These are phyloP conservation scores for Drosophila novamexicana DNA, from an alignment of 1,140 invertebrate genomes.

Conservation along the genomic window DNA sequence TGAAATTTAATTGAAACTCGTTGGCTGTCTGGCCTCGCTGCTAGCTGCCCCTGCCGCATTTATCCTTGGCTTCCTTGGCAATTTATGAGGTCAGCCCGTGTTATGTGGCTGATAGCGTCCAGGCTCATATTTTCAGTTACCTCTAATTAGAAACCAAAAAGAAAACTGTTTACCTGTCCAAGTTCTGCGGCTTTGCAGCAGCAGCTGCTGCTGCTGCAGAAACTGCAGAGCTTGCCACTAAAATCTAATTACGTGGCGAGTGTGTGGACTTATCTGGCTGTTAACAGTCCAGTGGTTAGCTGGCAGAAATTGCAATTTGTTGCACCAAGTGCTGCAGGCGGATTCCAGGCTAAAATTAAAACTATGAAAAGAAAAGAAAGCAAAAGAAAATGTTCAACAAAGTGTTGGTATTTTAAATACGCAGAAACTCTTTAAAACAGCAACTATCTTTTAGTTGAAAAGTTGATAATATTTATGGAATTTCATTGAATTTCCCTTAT, in stretches of 20 bases:
- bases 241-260: conserved; percentile 68
- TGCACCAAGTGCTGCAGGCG: background rate
- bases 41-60: background rate
- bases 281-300: conserved; percentile 52
- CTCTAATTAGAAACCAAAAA: conserved; percentile 71
- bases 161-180: conserved; percentile 57
- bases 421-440: too few species aligned
- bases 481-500: too few species aligned
- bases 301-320: background rate
- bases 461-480: too few species aligned
- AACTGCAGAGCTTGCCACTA: conserved; percentile 60
- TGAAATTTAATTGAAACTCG: conserved; percentile 77
- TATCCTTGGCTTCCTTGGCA: conserved; percentile 8
- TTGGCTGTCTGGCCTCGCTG: conserved; percentile 2
- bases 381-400: background rate
- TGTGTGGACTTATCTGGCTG: conserved; percentile 51
- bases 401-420: too few species aligned
- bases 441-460: too few species aligned
- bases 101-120: conserved; percentile 32
- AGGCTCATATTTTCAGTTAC: conserved; percentile 61
- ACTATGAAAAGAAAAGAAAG: background rate
- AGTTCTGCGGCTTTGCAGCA: conserved; percentile 1
- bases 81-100: conserved; percentile 58
- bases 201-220: conserved; percentile 4
- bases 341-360: background rate